Percentiles rank a stretch among this genome's conserved stretches.
phyloP scores from a whole-genome alignment of 1,140 invertebrate genomes.

The Aplysia californica region DNA sequence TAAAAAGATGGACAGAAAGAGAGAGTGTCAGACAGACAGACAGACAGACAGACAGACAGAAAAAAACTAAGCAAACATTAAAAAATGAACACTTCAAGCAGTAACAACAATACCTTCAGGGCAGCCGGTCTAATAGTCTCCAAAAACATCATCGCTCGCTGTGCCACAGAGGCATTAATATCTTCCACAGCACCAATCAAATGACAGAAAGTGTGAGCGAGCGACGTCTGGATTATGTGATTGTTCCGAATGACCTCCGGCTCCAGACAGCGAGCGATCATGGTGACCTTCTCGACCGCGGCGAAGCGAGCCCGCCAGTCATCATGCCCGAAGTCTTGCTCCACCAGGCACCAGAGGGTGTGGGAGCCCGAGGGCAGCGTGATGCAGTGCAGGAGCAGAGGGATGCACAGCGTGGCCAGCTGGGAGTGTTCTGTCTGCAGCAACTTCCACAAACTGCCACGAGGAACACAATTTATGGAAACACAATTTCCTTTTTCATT shows the following conservation, averaged over 20 bases:
- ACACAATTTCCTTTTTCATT: not conserved
- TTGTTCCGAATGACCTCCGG: constrained; percentile 85
- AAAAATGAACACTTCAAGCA: no score
- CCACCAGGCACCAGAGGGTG: constrained; percentile 93
- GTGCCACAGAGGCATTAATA: constrained; percentile 92
- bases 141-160: constrained; percentile 90
- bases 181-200: constrained; percentile 97
- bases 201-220: constrained; percentile 97
- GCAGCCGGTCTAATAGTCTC: constrained; percentile 84
- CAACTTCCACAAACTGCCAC: constrained; percentile 88
- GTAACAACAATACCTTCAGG: constrained; percentile 45
- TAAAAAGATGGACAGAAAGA: no score
- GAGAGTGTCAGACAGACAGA: no score
- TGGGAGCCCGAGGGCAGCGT: constrained; percentile 92
- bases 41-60: no score
- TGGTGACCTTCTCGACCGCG: constrained; percentile 91
- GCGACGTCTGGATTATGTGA: constrained; percentile 87
- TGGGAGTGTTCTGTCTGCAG: constrained; percentile 94
- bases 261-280: constrained; percentile 93
- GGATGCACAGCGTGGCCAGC: constrained; percentile 89
- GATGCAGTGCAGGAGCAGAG: constrained; percentile 92
- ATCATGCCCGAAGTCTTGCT: constrained; percentile 86
- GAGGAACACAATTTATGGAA: not conserved
- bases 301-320: constrained; percentile 93
- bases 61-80: no score